Base-by-base conservation (phyloP, 2,888 invertebrate genomes). In the Heterodera filipjevi region DNA sequence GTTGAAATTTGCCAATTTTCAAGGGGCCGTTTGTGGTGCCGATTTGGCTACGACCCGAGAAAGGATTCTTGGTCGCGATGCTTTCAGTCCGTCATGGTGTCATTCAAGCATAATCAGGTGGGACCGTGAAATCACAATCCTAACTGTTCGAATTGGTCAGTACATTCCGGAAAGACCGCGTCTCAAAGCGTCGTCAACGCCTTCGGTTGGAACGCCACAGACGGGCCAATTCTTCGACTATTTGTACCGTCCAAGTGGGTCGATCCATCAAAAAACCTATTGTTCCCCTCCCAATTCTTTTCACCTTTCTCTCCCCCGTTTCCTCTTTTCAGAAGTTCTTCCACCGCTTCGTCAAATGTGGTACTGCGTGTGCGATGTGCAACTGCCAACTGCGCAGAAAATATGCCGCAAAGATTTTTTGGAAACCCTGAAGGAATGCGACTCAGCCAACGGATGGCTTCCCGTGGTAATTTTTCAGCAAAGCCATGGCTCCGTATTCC, bases 11-110 rank as follows among this genome's bases (percentile, higher is more conserved):
- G 44, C 10, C 49, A 49, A 14, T 49, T 46, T 75, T 77, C 22
- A 30, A 59, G 71, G 72, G 72, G 95, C 82, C 92, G 93, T 76
- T 92, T 94, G 89, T 99, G 97, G 94, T 93, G 95, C 0, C 93
- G 92, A 85, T 93, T 93, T 88, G 96, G 96, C 0, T 97, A 95
- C 89, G 96, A 99, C 91, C 97, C 98, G 0, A 92, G 95, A 39
- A 93, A 93, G 84, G 93, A 95, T 82, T 93, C 93, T 6, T 91
- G 91, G 2, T 92, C 95, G 1, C 93, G 94, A 84, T 92, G 93
- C 76, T 96, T 94, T 89, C 98, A 99, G 91, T 93, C 93, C 3
- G 64, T 89, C 12, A 86, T 88, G 85, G 87, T 87, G 16, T 82
- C 87, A 10, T 86, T 87, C 76, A 75, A 87, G 68, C 83, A 86